Evolutionary conservation across 2,113 vertebrate genomes (phyloP), one percentile per base, ranked within the genome.

Genomic region (Rhinopomastus cyanomelas): DNA sequence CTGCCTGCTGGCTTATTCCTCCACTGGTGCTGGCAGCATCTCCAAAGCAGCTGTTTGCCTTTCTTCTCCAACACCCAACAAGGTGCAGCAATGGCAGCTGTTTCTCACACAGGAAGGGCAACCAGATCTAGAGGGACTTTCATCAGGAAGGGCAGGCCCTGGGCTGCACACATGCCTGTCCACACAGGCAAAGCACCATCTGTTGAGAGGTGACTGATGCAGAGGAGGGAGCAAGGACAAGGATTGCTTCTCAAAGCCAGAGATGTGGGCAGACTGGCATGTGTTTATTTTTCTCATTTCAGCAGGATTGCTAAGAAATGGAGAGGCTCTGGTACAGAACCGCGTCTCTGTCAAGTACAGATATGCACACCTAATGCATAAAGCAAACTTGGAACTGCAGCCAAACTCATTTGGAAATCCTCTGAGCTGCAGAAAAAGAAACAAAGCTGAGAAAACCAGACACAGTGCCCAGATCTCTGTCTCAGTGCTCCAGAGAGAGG

Each of bases 1-100:
- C 62, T 91, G 78, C 76, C 90, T 27, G 85, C 73, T 22, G 78
- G 65, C 37, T 2, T 46, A 32, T 22, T 64, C 49, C 34, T 74
- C 12, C 42, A 1, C 12, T 2, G 3, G 42, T 5, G 25, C 60
- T 19, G 1, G 53, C 79, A 29, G 52, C 1, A 2, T n/a, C 68
- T 52, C 85, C 12, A n/a, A 37, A 86, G 4, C 88, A 75, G 85
- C 90, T 64, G 73, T 79, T 75, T 65, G 61, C 53, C 74, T 62
- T 51, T 36, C 60, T 23, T 44, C 80, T 60, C 68, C 1, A 15
- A n/a, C 44, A 42, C n/a, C 61, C 79, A 37, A 76, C 49, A 46
- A 92, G 92, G 78, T 57, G 67, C 56, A 42, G 44, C 1, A 1
- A 9, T 36, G 84, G 80, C 92, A 89, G 89, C 78, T 78, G 80